These are phyloP conservation scores for Dryocosmus kuriphilus DNA, from an alignment of 2,888 invertebrate genomes.

Conservation along the genomic window DNA sequence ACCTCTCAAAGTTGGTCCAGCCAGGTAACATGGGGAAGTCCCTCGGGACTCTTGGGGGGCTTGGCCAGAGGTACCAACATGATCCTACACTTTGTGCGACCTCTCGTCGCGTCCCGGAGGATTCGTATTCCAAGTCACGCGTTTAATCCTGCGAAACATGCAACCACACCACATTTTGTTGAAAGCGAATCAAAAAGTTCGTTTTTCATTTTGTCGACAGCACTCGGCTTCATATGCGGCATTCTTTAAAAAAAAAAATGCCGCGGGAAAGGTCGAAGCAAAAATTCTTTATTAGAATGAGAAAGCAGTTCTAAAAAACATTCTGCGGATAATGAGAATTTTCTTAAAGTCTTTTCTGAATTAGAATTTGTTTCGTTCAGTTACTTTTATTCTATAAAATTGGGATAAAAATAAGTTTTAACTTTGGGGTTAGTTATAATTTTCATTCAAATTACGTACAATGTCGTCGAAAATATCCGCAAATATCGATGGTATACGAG, in stretches of 20 bases:
- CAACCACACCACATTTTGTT: slow-evolving; percentile 49
- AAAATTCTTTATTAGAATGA: not conserved
- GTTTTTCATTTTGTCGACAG: slow-evolving; percentile 38
- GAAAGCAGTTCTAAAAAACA: not conserved
- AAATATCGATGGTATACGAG: too few relatives aligned
- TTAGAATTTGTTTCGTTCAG: not conserved
- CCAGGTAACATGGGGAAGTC: slow-evolving; percentile 63
- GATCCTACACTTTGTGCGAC: slow-evolving; percentile 71
- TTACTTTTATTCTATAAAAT: too few relatives aligned
- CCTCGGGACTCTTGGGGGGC: slow-evolving; percentile 56
- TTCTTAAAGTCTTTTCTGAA: not conserved
- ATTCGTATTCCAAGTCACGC: slow-evolving; percentile 73
- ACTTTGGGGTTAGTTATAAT: too few relatives aligned
- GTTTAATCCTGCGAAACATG: slow-evolving; percentile 68
- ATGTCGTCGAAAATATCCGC: too few relatives aligned
- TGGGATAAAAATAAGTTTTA: too few relatives aligned
- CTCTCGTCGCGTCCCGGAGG: slow-evolving; percentile 68
- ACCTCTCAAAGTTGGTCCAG: slow-evolving; percentile 40
- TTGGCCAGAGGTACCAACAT: slow-evolving; percentile 66
- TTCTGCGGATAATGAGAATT: not conserved
- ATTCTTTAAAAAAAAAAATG: slow-evolving; percentile 17
- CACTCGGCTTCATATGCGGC: slow-evolving; percentile 20
- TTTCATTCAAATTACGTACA: too few relatives aligned
- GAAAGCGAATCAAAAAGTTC: slow-evolving; percentile 28
- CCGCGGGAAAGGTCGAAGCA: not conserved